Percentiles rank a stretch among this genome's conserved stretches.
Conservation (phyloP, 2,113 vertebrate species). For the Bambusicola thoracicus region DNA sequence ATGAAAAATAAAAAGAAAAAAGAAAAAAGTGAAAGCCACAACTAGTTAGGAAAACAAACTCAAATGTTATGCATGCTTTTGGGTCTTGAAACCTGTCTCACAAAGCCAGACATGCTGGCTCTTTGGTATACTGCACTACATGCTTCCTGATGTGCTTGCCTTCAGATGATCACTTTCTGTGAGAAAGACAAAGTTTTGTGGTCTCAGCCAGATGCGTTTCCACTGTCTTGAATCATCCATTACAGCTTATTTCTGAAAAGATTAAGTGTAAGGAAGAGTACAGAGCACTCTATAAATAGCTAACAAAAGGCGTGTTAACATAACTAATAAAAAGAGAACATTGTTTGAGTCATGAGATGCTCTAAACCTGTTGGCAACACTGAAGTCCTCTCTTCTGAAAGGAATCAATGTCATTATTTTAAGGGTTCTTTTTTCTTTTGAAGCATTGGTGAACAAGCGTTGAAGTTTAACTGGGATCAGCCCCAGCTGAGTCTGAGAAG, state of each 20-base stretch:
- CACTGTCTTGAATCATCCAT: neutral
- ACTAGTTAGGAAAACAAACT: constrained; percentile 28
- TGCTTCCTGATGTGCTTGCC: neutral
- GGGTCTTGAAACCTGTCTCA: neutral
- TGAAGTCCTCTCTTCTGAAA: neutral
- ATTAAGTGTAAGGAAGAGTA: constrained; percentile 6
- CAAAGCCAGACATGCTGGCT: constrained; percentile 6
- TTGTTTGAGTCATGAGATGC: neutral
- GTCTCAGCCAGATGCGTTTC: constrained; percentile 25
- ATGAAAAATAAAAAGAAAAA: neutral
- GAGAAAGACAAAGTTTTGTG: constrained; percentile 10
- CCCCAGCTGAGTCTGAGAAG: neutral
- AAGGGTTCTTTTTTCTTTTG: neutral
- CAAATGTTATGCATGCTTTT: constrained; percentile 20
- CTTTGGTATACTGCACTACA: neutral
- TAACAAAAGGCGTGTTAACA: neutral
- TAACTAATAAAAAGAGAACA: neutral
- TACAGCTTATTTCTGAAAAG: constrained; percentile 35
- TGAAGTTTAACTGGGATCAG: neutral
- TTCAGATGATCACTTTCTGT: constrained; percentile 18
- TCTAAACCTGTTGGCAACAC: neutral
- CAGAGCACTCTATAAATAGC: constrained; percentile 7
- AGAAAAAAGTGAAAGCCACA: neutral
- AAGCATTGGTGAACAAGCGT: neutral
- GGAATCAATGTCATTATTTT: neutral